phyloP scores from a whole-genome alignment of 2,888 invertebrate species.

The Willowsia nigromaculata region DNA sequence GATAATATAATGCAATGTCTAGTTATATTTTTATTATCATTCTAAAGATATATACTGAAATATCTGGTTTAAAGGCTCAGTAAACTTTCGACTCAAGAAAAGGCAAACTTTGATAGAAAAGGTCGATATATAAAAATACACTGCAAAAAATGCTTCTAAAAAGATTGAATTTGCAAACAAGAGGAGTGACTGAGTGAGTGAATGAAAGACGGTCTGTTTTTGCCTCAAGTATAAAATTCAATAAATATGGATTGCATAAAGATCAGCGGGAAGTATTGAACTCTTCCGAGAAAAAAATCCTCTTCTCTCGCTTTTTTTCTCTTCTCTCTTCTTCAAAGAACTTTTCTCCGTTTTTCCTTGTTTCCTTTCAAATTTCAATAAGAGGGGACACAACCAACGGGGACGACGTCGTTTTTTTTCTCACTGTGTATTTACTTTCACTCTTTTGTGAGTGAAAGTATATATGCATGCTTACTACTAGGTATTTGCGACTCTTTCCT shows the following conservation, averaged over 20 bases:
- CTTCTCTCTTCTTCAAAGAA: constrained; percentile 21
- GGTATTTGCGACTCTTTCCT: neutral
- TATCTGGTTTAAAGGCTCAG: no score
- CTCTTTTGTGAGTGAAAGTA: neutral
- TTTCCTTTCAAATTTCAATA: constrained; percentile 30
- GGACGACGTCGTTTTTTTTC: constrained; percentile 2
- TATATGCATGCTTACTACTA: neutral
- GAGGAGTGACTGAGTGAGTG: constrained; percentile 1
- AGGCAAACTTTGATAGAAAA: neutral
- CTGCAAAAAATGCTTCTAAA: neutral
- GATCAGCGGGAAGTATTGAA: constrained; percentile 40
- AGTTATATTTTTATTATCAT: no score
- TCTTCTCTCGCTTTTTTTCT: constrained; percentile 3
- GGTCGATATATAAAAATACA: neutral
- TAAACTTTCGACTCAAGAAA: neutral
- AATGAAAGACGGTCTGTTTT: constrained; percentile 23
- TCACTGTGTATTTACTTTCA: constrained; percentile 20
- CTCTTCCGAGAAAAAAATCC: constrained; percentile 18
- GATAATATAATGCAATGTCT: neutral
- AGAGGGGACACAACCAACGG: constrained; percentile 12
- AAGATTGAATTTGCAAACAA: constrained; percentile 40
- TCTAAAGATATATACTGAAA: no score
- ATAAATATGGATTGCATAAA: constrained; percentile 48
- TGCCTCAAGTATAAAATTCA: constrained; percentile 32
- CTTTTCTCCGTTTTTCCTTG: constrained; percentile 3